These are phyloP conservation scores for Tyto alba DNA, from an alignment of 2,113 vertebrate genomes.

Conservation along the genomic window DNA sequence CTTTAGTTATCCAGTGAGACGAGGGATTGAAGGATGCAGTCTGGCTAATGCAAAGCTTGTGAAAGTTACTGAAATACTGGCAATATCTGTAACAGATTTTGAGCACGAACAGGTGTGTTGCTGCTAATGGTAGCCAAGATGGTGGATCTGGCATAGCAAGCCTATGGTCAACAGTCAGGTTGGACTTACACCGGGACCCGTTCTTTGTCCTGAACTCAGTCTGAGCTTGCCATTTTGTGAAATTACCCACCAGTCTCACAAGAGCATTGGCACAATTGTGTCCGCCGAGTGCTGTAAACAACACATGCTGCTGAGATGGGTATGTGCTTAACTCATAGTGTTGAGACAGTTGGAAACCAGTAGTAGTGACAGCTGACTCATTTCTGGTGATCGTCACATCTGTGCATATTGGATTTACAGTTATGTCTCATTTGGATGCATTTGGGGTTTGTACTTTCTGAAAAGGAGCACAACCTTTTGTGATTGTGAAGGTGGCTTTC, in stretches of 20 bases:
- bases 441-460: background rate
- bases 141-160: background rate
- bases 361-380: background rate
- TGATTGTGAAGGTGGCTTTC: background rate
- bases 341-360: background rate
- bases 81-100: background rate
- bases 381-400: background rate
- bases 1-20: background rate
- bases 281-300: background rate
- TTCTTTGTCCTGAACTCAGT: background rate
- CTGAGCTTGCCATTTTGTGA: background rate
- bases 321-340: background rate
- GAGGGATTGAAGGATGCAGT: background rate
- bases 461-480: background rate
- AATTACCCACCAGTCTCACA: background rate
- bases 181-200: background rate
- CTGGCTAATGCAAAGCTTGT: background rate
- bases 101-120: background rate
- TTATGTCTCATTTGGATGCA: background rate
- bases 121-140: background rate
- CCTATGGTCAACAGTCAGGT: background rate
- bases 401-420: background rate
- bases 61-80: background rate
- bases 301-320: background rate
- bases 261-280: background rate